Conservation (phyloP, 2,113 vertebrate species). For the Centropus bengalensis region DNA sequence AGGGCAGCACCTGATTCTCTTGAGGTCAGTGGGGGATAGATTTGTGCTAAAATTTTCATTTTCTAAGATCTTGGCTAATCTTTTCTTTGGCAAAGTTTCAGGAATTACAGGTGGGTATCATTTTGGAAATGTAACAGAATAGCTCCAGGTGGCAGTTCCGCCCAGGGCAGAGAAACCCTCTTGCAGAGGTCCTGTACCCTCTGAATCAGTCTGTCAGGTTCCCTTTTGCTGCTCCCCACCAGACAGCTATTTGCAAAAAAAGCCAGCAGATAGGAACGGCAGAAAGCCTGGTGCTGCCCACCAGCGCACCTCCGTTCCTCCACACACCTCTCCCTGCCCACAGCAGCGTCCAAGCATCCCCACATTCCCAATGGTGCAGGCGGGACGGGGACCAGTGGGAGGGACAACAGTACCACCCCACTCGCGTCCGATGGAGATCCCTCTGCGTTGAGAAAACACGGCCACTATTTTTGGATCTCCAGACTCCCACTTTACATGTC, state of each 20-base stretch:
- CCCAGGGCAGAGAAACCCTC: neutral
- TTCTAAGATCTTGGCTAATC: neutral
- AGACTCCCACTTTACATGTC: neutral
- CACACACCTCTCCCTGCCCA: neutral
- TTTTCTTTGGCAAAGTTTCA: neutral
- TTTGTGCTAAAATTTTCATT: neutral
- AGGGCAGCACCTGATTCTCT: neutral
- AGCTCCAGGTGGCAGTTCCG: neutral
- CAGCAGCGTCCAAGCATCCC: neutral
- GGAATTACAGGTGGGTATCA: too few relatives aligned
- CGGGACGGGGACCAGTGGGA: accelerated
- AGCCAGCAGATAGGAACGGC: neutral
- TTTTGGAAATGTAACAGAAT: neutral
- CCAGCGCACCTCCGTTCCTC: neutral
- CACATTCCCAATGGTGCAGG: neutral
- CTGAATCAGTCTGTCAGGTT: accelerated
- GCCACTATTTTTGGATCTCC: neutral
- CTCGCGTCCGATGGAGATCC: neutral
- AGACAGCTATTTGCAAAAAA: neutral
- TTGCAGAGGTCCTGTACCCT: neutral
- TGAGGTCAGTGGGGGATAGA: neutral
- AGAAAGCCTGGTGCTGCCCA: neutral
- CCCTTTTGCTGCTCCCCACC: neutral
- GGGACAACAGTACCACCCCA: accelerated
- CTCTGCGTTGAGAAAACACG: neutral